Evolutionary conservation across 2,797 vertebrate species (phyloP).

Genomic region (Ispidina lecontei): DNA sequence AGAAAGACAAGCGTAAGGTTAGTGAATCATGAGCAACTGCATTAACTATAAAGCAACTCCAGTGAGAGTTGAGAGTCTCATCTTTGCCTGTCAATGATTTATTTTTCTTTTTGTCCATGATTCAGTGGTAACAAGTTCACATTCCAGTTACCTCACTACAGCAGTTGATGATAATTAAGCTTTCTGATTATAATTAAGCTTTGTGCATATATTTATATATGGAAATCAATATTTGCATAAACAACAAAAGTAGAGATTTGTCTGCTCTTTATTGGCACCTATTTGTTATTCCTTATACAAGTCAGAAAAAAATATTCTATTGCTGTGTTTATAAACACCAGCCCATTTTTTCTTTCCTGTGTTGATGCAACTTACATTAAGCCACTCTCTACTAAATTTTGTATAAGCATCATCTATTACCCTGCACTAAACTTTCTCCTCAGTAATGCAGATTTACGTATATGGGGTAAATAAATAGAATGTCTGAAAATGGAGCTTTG

Average conservation of each 20-base stretch:
- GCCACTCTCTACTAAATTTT: not conserved
- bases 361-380: not conserved
- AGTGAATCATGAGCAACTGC: not conserved
- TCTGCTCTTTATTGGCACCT: not conserved
- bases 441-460: not conserved
- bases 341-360: not conserved
- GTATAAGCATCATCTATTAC: not conserved
- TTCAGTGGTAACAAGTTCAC: not conserved
- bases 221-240: conserved; percentile 23
- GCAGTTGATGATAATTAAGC: not conserved
- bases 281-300: not conserved
- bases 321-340: not conserved
- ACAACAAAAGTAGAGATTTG: not conserved
- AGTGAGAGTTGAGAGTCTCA: not conserved
- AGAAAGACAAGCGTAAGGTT: not conserved
- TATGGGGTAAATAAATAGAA: not conserved
- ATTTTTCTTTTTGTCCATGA: not conserved
- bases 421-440: not conserved
- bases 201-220: not conserved
- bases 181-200: not conserved
- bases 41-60: not conserved
- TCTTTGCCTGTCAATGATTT: not conserved
- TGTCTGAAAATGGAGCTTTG: not conserved
- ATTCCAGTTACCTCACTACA: not conserved
- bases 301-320: not conserved